Evolutionary conservation across 2,797 vertebrate species (phyloP), one percentile per base, ranked within the genome.

Genomic region (Danio albolineatus): DNA sequence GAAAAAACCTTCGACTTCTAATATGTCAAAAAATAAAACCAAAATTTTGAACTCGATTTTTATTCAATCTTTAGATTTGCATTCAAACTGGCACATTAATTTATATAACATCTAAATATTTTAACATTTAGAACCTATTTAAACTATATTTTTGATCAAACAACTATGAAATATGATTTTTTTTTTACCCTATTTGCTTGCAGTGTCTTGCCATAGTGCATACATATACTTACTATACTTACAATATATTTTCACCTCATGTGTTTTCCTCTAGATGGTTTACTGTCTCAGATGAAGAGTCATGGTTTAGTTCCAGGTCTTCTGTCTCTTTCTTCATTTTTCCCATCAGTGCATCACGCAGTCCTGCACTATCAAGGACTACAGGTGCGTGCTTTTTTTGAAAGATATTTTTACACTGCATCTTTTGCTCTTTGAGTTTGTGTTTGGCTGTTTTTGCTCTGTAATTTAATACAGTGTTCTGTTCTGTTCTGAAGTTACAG

Each of bases 331-430:
- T 91, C 89, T 46, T 86, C 86, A 54, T 87, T 97, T 87, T 97
- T 96, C 72, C 91, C 92, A 41, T 94, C 95, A 0, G 89, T 96
- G 48, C 93, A 95, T 0, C 93, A 94, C 0, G 94, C 95, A 0
- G 89, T 95, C 38, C 86, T 85, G 56, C 82, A 72, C 54, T 84
- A 82, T 57, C 81, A 84, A 44, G 76, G 28, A 14, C 51, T 67
- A 13, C 73, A 83, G 62, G 77, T 80, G 46, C 17, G 49, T 28
- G 28, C 28, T 28, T 28, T 28, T 28, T 28, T 28, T 28, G 28
- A 28, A 28, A 28, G n/a, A 28, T 28, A 28, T 28, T 28, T 28
- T 28, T 28, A 28, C 28, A 3, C 28, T 28, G 28, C 28, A 28
- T 28, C 54, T 71, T 48, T 19, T 54, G 28, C 62, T 41, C 2